These are phyloP conservation scores for Geotrupes spiniger DNA, from an alignment of 2,888 invertebrate genomes.

Conservation along the genomic window DNA sequence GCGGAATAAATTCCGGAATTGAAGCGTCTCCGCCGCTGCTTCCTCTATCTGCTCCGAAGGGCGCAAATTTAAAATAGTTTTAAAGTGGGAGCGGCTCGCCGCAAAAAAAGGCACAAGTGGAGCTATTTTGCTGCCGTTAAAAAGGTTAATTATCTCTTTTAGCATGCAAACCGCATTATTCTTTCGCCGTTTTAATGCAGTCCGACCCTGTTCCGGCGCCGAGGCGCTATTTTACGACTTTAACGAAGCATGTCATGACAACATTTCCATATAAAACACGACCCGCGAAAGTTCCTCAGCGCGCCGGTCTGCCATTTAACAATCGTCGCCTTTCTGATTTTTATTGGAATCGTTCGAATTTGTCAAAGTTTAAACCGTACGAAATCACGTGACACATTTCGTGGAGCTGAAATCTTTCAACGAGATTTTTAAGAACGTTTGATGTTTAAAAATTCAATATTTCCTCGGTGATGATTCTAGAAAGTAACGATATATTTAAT, in stretches of 20 bases:
- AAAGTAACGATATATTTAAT: no score
- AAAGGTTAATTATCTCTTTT: constrained; percentile 48
- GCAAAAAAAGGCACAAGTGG: constrained; percentile 18
- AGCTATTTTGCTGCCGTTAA: constrained; percentile 42
- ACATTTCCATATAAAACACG: constrained; percentile 40
- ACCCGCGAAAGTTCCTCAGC: constrained; percentile 39
- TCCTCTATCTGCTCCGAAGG: not conserved
- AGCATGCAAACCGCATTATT: constrained; percentile 48
- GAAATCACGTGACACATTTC: no score
- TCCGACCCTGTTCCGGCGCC: constrained; percentile 42
- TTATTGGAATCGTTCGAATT: no score
- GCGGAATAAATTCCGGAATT: constrained; percentile 7
- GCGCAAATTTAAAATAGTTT: constrained; percentile 11
- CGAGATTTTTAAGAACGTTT: no score
- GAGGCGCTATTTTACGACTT: constrained; percentile 48
- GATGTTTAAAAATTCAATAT: no score
- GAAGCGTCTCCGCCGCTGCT: constrained; percentile 2
- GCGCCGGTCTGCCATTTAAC: constrained; percentile 43
- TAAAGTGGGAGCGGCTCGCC: constrained; percentile 3
- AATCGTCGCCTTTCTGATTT: constrained; percentile 22
- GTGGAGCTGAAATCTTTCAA: no score
- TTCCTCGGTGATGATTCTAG: no score
- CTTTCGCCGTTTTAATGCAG: constrained; percentile 45
- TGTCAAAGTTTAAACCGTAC: no score
- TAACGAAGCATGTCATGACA: constrained; percentile 49